Percentiles rank a stretch among this genome's conserved stretches.
phyloP scores from a whole-genome alignment of 2,797 vertebrate species.

The Poeciliopsis turneri region DNA sequence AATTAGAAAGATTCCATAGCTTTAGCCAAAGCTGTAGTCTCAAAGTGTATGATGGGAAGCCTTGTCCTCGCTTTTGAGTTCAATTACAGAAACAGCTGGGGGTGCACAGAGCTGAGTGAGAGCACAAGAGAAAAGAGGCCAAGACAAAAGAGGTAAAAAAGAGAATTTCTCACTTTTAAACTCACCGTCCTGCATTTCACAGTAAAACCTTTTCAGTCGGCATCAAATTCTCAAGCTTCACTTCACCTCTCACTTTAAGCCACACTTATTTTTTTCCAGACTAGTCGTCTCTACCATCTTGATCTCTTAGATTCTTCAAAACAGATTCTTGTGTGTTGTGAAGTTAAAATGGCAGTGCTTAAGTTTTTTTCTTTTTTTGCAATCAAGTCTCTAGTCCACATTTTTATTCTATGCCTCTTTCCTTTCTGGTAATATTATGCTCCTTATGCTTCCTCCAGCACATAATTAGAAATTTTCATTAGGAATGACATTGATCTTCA shows the following conservation, averaged over 20 bases:
- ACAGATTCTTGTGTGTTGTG: conserved; percentile 28
- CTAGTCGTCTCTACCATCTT: conserved; percentile 18
- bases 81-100: conserved; percentile 52
- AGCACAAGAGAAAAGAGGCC: conserved; percentile 8
- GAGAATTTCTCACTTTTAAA: conserved; percentile 33
- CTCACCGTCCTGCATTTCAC: not conserved
- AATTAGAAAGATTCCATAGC: conserved; percentile 48
- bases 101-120: conserved; percentile 21
- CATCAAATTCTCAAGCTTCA: conserved; percentile 6
- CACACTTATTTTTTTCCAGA: not conserved
- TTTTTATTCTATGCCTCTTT: conserved; percentile 22
- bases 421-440: conserved; percentile 51
- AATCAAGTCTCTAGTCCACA: conserved; percentile 24
- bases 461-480: conserved; percentile 68
- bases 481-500: conserved; percentile 62
- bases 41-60: conserved; percentile 44
- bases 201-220: not conserved
- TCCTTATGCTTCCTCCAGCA: conserved; percentile 59
- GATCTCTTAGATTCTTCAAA: conserved; percentile 23
- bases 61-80: conserved; percentile 21
- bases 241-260: conserved; percentile 13
- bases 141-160: conserved; percentile 21
- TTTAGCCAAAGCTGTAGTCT: conserved; percentile 37
- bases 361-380: conserved; percentile 6
- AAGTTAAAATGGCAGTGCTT: conserved; percentile 29